Evolutionary conservation across 2,113 vertebrate genomes (phyloP).

Genomic region (Electrona antarctica): DNA sequence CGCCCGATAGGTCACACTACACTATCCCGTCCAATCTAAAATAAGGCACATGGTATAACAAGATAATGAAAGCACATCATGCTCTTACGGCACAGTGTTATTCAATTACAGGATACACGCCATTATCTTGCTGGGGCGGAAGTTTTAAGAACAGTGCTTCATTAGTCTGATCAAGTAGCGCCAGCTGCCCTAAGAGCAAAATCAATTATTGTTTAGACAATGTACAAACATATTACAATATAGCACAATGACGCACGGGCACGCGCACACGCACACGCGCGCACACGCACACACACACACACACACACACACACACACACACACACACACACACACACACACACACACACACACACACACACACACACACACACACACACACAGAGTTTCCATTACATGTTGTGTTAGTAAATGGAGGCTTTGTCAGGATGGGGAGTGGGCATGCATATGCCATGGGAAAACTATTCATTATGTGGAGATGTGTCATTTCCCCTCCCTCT

Average conservation of each 20-base stretch:
- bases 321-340: not conserved
- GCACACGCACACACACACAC: slow-evolving; percentile 3
- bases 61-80: slow-evolving; percentile 7
- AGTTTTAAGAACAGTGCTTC: slow-evolving; percentile 24
- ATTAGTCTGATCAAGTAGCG: not conserved
- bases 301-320: slow-evolving; percentile 5
- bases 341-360: too few species aligned
- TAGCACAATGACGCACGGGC: not conserved
- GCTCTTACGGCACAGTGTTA: not conserved
- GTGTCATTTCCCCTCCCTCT: slow-evolving; percentile 34
- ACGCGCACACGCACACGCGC: not conserved
- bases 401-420: slow-evolving; percentile 39
- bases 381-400: slow-evolving; percentile 41
- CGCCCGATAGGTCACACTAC: slow-evolving; percentile 26
- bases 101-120: not conserved
- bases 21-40: slow-evolving; percentile 25
- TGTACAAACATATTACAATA: too few species aligned
- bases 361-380: slow-evolving; percentile 26
- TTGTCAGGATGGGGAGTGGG: slow-evolving; percentile 46
- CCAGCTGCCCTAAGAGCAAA: not conserved
- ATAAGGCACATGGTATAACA: slow-evolving; percentile 2
- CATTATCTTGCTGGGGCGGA: slow-evolving; percentile 27
- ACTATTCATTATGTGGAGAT: slow-evolving; percentile 45
- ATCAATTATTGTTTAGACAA: not conserved
- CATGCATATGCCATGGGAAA: slow-evolving; percentile 34